Evolutionary conservation across 1,140 invertebrate species (phyloP), one percentile per base, ranked within the genome.

Genomic region (Pectinophora gossypiella): DNA sequence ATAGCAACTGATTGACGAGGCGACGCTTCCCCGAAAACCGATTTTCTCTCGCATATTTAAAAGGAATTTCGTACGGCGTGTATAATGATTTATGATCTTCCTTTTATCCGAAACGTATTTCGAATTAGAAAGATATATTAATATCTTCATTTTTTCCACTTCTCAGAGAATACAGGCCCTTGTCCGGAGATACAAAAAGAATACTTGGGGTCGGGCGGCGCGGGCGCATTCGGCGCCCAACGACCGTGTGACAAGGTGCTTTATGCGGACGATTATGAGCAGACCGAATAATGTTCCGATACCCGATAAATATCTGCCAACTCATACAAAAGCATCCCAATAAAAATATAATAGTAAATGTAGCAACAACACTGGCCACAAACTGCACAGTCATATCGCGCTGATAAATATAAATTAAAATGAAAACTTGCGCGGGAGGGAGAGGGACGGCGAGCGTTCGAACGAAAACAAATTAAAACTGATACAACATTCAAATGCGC

Each of bases 61-160:
- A 72, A 69, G 48, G 53, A 55, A 67, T 69, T 70, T 70, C 66
- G 63, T 73, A 65, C 64, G 38, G 42, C 53, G 35, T 49, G 54
- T 52, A 59, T 54, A 65, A 71, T 71, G 68, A 71, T 71, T 71
- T 71, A 71, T 63, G 64, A 68, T 68, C 48, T 49, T 63, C 79
- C 68, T 67, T 86, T 84, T 86, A 83, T 86, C 69, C 76, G 66
- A 72, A 84, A 81, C 80, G 78, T 85, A 83, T 87, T 86, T 84
- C 79, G 76, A 82, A 85, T 87, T 85, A 85, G 81, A 84, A 83
- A 83, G 83, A 86, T 85, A 85, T 83, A 85, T 83, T 86, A 85
- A 86, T 86, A 85, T 87, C 83, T 87, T 83, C 65, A 85, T 87
- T 87, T 85, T 87, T 87, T 87, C 83, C 81, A 85, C 74, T 70